Evolutionary conservation across 2,888 invertebrate species (phyloP), one percentile per base, ranked within the genome.

Genomic region (Ethmia dodecea): DNA sequence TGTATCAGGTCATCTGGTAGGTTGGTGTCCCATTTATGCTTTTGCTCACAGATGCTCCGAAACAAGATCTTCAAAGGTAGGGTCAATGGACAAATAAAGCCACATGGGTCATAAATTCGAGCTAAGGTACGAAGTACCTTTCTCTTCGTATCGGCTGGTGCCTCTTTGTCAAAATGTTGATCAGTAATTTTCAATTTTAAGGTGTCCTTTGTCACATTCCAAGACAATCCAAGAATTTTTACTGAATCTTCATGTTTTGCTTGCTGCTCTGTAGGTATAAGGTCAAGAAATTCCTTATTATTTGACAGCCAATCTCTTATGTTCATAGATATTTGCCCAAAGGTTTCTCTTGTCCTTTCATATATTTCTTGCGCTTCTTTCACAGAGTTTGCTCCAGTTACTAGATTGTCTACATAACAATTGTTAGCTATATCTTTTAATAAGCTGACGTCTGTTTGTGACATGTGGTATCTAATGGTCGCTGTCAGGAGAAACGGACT

Each of bases 21-120:
- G 4, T 14, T 13, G 8, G 25, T 15, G 5, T 45, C 40, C 44
- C 44, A 44, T n/a, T 42, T 30, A 1, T 25, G 0, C 8, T 38
- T 45, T 8, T 16, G 4, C 2, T 12, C 12, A 18, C 39, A 45
- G 2, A 40, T 9, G 0, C 30, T 13, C 22, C 40, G 41, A 2
- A 45, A 14, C 1, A 42, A 30, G 6, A 40, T 3, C 13, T 45
- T 45, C 9, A 34, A 31, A 10, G 33, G 29, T 12, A 45, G 14
- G 3, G 37, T 6, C 0, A 28, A 2, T 11, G 43, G 43, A 5
- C 16, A 16, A 1, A 31, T 30, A 29, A 38, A 37, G 1, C 43
- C 43, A 26, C 45, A 46, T 1, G 43, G 45, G 13, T 46, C 45
- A 26, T 31, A 46, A 5, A 46, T 10, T 2, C 33, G 33, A 6